Evolutionary conservation across 2,888 invertebrate genomes (phyloP), one percentile per base, ranked within the genome.

Genomic region (Cepaea hortensis): DNA sequence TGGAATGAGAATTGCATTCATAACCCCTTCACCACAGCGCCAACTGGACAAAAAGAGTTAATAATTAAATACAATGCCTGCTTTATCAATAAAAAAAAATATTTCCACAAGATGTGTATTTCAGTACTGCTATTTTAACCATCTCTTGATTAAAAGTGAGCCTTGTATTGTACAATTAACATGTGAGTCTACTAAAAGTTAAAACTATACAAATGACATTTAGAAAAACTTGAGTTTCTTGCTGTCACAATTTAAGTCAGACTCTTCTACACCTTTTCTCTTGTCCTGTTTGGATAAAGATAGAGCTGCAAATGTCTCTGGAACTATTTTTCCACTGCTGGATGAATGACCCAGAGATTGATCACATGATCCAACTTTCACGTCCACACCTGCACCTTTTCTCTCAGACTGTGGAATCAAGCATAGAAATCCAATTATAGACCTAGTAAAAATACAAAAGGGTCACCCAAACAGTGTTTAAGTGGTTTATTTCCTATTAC

Each of bases 171-270:
- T 35, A 9, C 55, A 55, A 11, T 55, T 11, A 23, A 23, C 35
- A 76, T 35, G 48, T 23, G 23, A 48, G 23, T 11, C 35, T 18
- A 20, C 18, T 20, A 11, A 11, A 55, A 55, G 55, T 55, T 55
- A 11, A 11, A 35, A 23, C n/a, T 23, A 23, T n/a, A 75, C 9
- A 46, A 75, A 15, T 3, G 48, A 15, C 48, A 48, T n/a, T 13
- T 77, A 77, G 15, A 55, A n/a, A 20, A 77, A 77, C 46, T 55
- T 77, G 20, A 13, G 7, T 77, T 55, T 77, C 76, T 77, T 77
- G 55, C 11, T 35, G 11, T 50, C 7, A 5, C 50, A 50, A 55
- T 9, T 55, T 20, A 50, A n/a, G 11, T 77, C 55, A n/a, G 76
- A 20, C 20, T 18, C 20, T 20, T 0, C n/a, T 20, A 77, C 3